Evolutionary conservation across 2,797 vertebrate genomes (phyloP).

Genomic region (Crocidura indochinensis): DNA sequence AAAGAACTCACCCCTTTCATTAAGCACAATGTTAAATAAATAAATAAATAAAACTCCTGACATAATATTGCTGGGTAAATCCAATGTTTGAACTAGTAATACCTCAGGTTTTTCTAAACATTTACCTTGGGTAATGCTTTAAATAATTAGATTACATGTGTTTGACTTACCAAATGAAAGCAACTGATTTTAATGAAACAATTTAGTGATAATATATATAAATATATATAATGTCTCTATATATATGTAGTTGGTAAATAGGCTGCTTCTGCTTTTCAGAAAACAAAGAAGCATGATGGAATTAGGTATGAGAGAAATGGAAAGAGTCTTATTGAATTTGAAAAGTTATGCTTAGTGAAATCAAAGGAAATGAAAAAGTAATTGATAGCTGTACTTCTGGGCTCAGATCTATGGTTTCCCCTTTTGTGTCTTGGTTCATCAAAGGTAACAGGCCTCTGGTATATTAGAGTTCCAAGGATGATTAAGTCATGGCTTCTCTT

Average conservation of each 20-base stretch:
- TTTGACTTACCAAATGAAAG: constrained; percentile 81
- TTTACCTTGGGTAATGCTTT: constrained; percentile 86
- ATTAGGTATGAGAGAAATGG: background rate
- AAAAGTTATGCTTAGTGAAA: background rate
- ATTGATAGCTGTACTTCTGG: background rate
- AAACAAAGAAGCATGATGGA: constrained; percentile 39
- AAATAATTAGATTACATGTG: constrained; percentile 70
- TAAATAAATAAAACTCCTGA: constrained; percentile 79
- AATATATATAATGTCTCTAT: no score
- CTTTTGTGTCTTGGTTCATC: background rate
- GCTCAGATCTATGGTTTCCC: background rate
- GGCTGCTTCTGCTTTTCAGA: constrained; percentile 24
- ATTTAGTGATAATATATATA: constrained; percentile 37
- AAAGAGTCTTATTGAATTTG: constrained; percentile 10
- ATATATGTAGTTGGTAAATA: constrained; percentile 55
- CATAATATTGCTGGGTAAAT: constrained; percentile 80
- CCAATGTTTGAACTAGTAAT: constrained; percentile 83
- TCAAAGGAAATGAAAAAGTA: background rate
- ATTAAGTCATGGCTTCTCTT: background rate
- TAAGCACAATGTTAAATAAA: constrained; percentile 80
- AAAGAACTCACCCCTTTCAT: constrained; percentile 74
- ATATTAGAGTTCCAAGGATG: background rate
- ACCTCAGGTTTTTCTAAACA: constrained; percentile 86
- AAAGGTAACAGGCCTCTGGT: background rate
- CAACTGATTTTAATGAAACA: constrained; percentile 78